These are phyloP conservation scores for Hedya salicella DNA, from an alignment of 2,888 invertebrate species.

Conservation along the genomic window DNA sequence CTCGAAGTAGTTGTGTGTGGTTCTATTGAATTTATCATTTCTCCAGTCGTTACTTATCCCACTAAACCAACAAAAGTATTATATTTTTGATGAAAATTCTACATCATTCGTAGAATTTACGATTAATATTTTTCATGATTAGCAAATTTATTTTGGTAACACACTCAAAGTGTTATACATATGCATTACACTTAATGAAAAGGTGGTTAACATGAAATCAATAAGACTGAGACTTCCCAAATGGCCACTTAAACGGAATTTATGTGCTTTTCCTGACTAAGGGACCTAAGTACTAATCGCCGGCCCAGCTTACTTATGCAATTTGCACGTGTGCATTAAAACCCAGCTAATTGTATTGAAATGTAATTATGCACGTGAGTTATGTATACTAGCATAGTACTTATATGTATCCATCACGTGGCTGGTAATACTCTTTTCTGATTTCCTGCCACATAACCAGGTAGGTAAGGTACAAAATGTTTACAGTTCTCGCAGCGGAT, in stretches of 20 bases:
- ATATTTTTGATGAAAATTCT: no score
- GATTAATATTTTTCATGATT: no score
- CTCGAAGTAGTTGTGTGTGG: neutral
- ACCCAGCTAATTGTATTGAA: constrained; percentile 39
- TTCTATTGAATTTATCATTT: no score
- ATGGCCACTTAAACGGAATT: neutral
- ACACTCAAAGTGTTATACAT: neutral
- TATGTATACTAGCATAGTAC: constrained; percentile 18
- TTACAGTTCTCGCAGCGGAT: constrained; percentile 30
- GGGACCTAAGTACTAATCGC: constrained; percentile 2
- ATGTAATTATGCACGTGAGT: constrained; percentile 35
- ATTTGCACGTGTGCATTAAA: constrained; percentile 31
- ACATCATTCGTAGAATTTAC: no score
- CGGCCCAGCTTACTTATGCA: constrained; percentile 10
- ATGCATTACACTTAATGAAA: no score
- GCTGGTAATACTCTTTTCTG: neutral
- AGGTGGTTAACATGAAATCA: neutral
- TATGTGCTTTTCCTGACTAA: constrained; percentile 1
- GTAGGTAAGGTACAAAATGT: constrained; percentile 17
- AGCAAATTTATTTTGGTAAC: neutral
- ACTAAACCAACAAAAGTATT: no score
- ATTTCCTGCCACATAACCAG: neutral
- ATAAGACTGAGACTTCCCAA: neutral
- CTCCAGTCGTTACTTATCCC: no score
- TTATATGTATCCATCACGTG: constrained; percentile 29